Percentiles rank a stretch among this genome's conserved stretches.
Evolutionary conservation across 2,888 invertebrate species (phyloP).

Genomic region (Melanophora roralis): DNA sequence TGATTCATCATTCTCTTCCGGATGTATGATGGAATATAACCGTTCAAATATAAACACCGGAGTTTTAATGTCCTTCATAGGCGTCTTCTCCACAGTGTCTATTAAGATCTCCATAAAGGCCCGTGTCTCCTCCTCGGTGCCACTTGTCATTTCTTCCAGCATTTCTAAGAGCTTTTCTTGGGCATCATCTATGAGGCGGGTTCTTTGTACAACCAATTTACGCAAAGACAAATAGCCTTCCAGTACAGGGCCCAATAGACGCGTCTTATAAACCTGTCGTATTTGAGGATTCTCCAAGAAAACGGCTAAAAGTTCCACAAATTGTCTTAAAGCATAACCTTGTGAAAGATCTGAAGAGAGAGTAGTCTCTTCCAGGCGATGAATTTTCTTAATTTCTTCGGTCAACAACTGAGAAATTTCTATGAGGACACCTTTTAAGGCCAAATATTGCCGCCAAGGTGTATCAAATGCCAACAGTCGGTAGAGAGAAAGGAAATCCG

Average conservation of each 20-base stretch:
- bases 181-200: slow-evolving; percentile 96
- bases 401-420: slow-evolving; percentile 91
- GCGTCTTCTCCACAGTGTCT: slow-evolving; percentile 94
- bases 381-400: slow-evolving; percentile 91
- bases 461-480: slow-evolving; percentile 89
- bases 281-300: slow-evolving; percentile 93
- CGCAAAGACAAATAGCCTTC: slow-evolving; percentile 95
- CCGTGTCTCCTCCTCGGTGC: slow-evolving; percentile 96
- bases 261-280: slow-evolving; percentile 92
- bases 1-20: slow-evolving; percentile 97
- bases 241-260: slow-evolving; percentile 84
- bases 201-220: slow-evolving; percentile 94
- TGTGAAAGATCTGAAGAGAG: slow-evolving; percentile 95
- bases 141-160: slow-evolving; percentile 96
- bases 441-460: slow-evolving; percentile 96
- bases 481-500: slow-evolving; percentile 92
- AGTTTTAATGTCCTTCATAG: slow-evolving; percentile 93
- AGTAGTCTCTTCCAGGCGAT: slow-evolving; percentile 93
- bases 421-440: slow-evolving; percentile 89
- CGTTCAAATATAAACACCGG: slow-evolving; percentile 99
- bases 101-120: slow-evolving; percentile 99
- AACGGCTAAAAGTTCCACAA: slow-evolving; percentile 91
- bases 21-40: slow-evolving; percentile 97
- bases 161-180: slow-evolving; percentile 95
- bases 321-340: slow-evolving; percentile 93